Evolutionary conservation across 2,888 invertebrate species (phyloP), one percentile per base, ranked within the genome.

Genomic region (Tyria jacobaeae): DNA sequence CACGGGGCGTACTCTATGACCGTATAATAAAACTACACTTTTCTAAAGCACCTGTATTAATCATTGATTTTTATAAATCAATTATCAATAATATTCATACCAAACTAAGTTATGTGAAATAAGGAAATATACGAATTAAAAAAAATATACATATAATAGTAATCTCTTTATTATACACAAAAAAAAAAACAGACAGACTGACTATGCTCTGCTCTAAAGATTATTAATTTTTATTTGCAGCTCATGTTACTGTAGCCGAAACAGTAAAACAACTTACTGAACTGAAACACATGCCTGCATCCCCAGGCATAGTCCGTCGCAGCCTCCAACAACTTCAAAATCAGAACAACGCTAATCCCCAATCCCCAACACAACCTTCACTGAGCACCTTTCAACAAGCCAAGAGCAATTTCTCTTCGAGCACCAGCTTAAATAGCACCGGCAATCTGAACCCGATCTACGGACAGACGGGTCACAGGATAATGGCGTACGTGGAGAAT

Each of bases 211-310:
- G n/a, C n/a, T n/a, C n/a, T n/a, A n/a, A n/a, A n/a, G n/a, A n/a
- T n/a, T n/a, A n/a, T 37, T 10, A 5, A 39, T 14, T n/a, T 9
- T 55, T 41, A 3, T 47, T 80, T 73, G 3, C 83, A 91, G 90
- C 78, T 3, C 85, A 83, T 47, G 94, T 96, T 44, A 96, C 96
- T 79, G 98, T 98, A 21, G 97, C 98, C 0, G 97, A 98, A 87
- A 97, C 97, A 0, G 97, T 98, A 9, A 97, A 97, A 84, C 97
- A 97, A 48, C 89, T 98, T 61, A 97, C 97, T 0, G 97, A 97
- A 82, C 89, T 97, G 68, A 96, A 97, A 78, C 98, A 98, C 89
- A 97, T 97, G 79, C 97, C 98, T 0, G 97, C 97, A 3, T 98
- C 97, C 72, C 98, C 98, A 5, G 96, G 96, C 70, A 94, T 97